A percentile compares a stretch with the other conserved stretches of the same genome.
Conservation (phyloP, 2,797 vertebrate species). For the Paguma larvata region DNA sequence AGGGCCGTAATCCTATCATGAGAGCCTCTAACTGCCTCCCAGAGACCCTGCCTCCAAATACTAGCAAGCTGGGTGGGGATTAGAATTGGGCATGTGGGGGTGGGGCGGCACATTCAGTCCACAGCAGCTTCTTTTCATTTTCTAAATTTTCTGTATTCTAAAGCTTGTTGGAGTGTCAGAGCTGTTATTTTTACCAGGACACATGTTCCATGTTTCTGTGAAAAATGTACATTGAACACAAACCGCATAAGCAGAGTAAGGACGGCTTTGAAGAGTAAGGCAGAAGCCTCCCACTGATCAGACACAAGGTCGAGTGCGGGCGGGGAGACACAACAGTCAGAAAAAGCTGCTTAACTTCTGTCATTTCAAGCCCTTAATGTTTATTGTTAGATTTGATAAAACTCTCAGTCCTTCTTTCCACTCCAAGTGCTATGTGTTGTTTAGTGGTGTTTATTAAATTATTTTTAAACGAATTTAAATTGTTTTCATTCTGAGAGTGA, state of each 20-base stretch:
- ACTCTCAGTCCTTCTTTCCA: background rate
- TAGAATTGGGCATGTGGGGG: no score
- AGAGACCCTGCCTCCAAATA: background rate
- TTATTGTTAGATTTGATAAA: constrained; percentile 26
- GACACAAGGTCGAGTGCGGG: background rate
- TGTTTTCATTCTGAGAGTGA: constrained; percentile 47
- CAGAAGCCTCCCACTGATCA: background rate
- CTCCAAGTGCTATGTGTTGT: background rate
- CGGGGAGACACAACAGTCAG: background rate
- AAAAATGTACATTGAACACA: background rate
- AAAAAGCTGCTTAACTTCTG: background rate
- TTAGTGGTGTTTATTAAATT: constrained; percentile 16
- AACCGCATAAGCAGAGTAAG: background rate
- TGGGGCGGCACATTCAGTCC: background rate
- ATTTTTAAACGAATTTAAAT: constrained; percentile 32
- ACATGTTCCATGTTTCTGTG: background rate
- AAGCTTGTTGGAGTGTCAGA: background rate
- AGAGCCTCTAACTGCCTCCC: background rate
- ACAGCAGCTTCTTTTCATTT: background rate
- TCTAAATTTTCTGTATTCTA: background rate
- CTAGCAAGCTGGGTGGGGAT: background rate
- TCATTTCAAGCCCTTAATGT: background rate
- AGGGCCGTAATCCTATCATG: background rate
- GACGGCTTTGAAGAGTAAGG: background rate
- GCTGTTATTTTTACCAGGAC: background rate